phyloP scores from a whole-genome alignment of 2,113 vertebrate genomes.

The Corvus hawaiiensis region DNA sequence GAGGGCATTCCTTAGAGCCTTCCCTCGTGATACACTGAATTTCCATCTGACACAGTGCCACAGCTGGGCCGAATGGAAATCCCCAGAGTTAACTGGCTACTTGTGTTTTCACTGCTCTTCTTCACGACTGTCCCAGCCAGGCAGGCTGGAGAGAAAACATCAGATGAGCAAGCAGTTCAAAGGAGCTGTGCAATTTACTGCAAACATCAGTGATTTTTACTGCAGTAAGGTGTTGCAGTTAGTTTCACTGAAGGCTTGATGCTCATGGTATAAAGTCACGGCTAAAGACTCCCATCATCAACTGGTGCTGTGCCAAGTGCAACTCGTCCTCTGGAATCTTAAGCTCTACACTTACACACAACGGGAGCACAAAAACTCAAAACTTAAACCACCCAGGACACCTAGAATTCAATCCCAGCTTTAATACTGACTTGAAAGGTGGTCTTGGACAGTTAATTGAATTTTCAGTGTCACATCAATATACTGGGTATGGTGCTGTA shows the following conservation, averaged over 20 bases:
- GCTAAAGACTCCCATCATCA: neutral
- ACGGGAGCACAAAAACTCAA: neutral
- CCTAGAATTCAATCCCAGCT: neutral
- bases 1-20: neutral
- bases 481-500: rapidly evolving
- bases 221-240: neutral
- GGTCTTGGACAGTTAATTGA: neutral
- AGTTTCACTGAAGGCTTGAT: neutral
- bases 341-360: neutral
- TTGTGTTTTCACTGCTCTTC: neutral
- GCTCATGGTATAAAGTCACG: neutral
- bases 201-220: neutral
- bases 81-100: neutral
- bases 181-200: neutral
- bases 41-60: neutral
- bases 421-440: neutral
- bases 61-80: neutral
- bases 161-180: neutral
- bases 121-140: neutral
- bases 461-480: neutral
- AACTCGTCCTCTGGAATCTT: neutral
- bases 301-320: neutral
- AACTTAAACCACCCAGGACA: neutral
- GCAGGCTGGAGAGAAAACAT: neutral
- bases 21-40: neutral